Evolutionary conservation across 2,888 invertebrate species (phyloP).

Genomic region (Nomada lathburiana): DNA sequence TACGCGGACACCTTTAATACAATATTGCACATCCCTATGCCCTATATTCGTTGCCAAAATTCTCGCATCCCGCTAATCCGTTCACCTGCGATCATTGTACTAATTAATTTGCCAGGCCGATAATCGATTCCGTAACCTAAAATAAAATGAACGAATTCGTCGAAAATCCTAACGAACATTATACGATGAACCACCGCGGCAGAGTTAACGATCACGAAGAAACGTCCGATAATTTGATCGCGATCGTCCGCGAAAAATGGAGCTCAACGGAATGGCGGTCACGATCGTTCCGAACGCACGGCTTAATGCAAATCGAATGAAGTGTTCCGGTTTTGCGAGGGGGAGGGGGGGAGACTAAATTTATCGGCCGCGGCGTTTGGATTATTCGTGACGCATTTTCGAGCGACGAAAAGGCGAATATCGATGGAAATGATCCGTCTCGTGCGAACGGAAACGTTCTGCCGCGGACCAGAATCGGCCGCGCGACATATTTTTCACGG

Average conservation of each 20-base stretch:
- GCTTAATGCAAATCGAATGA: slow-evolving; percentile 41
- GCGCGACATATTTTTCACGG: slow-evolving; percentile 29
- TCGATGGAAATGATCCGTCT: slow-evolving; percentile 49
- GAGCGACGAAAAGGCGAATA: slow-evolving; percentile 26
- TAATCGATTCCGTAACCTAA: not conserved
- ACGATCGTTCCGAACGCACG: not conserved
- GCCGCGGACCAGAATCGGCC: slow-evolving; percentile 33
- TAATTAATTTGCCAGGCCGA: too few relatives aligned
- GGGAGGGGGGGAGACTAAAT: slow-evolving; percentile 20
- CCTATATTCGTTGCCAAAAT: too few relatives aligned
- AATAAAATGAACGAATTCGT: slow-evolving; percentile 6
- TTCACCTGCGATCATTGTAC: too few relatives aligned
- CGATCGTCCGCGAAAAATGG: slow-evolving; percentile 23
- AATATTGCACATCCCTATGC: too few relatives aligned
- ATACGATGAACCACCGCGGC: not conserved
- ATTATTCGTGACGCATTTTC: slow-evolving; percentile 50
- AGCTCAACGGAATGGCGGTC: not conserved
- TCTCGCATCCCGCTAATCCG: too few relatives aligned
- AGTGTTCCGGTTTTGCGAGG: slow-evolving; percentile 27
- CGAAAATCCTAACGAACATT: not conserved
- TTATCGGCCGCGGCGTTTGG: slow-evolving; percentile 24
- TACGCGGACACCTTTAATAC: too few relatives aligned
- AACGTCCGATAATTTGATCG: slow-evolving; percentile 19
- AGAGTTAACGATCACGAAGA: slow-evolving; percentile 9
- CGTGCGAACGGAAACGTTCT: slow-evolving; percentile 27